Conservation (phyloP, 2,888 invertebrate species). For the Meta bourneti region DNA sequence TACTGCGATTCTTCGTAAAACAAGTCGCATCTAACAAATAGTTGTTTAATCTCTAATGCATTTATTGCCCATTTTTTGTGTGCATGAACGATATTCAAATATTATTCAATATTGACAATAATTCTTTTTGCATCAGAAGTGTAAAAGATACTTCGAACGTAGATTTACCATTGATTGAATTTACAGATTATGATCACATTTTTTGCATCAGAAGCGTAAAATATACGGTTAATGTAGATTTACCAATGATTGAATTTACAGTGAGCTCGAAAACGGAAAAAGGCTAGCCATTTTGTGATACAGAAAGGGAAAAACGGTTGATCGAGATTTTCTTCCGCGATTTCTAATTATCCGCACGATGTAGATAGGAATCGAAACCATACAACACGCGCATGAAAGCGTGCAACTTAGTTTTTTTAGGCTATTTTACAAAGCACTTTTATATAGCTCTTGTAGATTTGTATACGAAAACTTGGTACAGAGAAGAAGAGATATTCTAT, state of each 20-base stretch:
- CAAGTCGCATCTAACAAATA: no score
- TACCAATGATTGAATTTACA: no score
- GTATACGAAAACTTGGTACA: constrained; percentile 12
- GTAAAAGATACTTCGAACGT: no score
- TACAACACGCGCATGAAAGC: neutral
- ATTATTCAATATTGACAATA: no score
- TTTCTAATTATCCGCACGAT: constrained; percentile 13
- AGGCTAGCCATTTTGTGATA: neutral
- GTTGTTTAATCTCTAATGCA: no score
- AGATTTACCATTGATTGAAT: neutral
- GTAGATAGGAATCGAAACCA: constrained; percentile 1
- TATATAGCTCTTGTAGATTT: constrained; percentile 57
- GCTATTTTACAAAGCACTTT: constrained; percentile 64
- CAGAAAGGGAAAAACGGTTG: neutral
- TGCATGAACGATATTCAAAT: no score
- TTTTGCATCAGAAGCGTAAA: neutral
- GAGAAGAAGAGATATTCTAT: constrained; percentile 26
- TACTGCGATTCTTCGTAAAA: no score
- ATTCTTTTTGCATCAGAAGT: no score
- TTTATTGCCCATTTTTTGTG: no score
- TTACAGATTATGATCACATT: neutral
- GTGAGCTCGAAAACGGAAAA: neutral
- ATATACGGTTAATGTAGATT: no score
- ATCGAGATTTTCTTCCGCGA: neutral
- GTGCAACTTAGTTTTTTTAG: constrained; percentile 47